Evolutionary conservation across 2,797 vertebrate genomes (phyloP).

Genomic region (Acanthiza pusilla): DNA sequence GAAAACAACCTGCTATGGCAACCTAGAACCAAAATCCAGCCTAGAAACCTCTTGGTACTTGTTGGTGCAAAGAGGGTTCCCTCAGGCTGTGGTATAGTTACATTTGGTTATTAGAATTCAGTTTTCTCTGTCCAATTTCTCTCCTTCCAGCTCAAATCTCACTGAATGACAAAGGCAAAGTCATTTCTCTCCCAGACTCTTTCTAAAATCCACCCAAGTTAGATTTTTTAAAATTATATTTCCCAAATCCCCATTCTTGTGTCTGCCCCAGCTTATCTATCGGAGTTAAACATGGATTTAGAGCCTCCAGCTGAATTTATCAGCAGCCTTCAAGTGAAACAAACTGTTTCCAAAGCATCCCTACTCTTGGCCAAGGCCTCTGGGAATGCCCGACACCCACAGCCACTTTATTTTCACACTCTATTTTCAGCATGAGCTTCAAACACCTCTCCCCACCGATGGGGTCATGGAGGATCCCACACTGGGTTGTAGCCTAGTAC

Average conservation of each 20-base stretch:
- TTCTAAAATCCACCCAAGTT: background rate
- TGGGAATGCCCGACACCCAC: background rate
- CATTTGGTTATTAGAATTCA: background rate
- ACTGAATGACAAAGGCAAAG: fast-evolving
- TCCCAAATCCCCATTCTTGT: background rate
- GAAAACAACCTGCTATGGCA: background rate
- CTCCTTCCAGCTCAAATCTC: background rate
- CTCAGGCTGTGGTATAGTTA: too few species aligned
- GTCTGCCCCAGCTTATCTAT: background rate
- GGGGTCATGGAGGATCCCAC: background rate
- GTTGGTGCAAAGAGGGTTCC: background rate
- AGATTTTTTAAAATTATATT: background rate
- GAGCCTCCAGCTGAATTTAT: background rate
- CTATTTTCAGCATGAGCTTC: background rate
- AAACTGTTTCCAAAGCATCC: background rate
- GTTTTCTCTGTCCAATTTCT: background rate
- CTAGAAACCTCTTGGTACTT: background rate
- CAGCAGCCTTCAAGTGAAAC: background rate
- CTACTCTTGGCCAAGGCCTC: background rate
- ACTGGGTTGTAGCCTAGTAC: background rate
- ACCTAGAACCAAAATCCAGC: background rate
- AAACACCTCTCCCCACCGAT: background rate
- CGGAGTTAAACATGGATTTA: background rate
- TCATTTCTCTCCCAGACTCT: background rate
- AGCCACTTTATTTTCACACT: background rate